Evolutionary conservation across 2,113 vertebrate genomes (phyloP), one percentile per base, ranked within the genome.

Genomic region (Thamnaconus septentrionalis): DNA sequence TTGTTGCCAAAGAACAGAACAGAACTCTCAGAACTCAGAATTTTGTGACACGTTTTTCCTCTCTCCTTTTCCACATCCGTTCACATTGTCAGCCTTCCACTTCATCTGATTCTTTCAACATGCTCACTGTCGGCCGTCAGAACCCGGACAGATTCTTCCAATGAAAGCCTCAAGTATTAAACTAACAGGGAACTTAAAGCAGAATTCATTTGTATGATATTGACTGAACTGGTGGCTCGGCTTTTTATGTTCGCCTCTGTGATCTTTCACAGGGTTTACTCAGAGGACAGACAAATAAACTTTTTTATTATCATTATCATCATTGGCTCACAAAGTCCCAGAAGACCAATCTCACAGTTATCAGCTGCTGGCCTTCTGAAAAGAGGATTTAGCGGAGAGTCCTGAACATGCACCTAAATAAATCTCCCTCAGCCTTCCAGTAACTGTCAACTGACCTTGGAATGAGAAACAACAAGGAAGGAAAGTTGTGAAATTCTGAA

Each of bases 291-390:
- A 11, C 8, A 6, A 53, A 56, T 9, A 61, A 49, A 9, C 0
- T 18, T 56, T 53, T 12, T 51, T 51, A 3, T 56, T 47, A 56
- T 48, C 12, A 53, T 44, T 18, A 46, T 6, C 4, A 52, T 64
- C 53, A 31, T 5, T 10, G 78, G 70, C 59, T 44, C 52, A 54
- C 55, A 45, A 12, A n/a, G 42, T 59, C 63, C 66, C 18, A 31
- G 18, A 31, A 31, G 18, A 31, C 18, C 18, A 31, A 31, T 31
- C 1, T 2, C 18, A 31, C 18, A 31, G 18, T 31, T 31, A 31
- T 31, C 18, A 53, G 64, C 58, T 78, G 72, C 56, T 60, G 45
- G 6, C 5, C 46, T 49, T 41, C 12, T 58, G 48, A 74, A 31
- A 31, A 66, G 66, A 18, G 4, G 48, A 67, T 4, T 41, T 6